These are phyloP conservation scores for Piaya cayana DNA, from an alignment of 2,113 vertebrate genomes.

Conservation along the genomic window DNA sequence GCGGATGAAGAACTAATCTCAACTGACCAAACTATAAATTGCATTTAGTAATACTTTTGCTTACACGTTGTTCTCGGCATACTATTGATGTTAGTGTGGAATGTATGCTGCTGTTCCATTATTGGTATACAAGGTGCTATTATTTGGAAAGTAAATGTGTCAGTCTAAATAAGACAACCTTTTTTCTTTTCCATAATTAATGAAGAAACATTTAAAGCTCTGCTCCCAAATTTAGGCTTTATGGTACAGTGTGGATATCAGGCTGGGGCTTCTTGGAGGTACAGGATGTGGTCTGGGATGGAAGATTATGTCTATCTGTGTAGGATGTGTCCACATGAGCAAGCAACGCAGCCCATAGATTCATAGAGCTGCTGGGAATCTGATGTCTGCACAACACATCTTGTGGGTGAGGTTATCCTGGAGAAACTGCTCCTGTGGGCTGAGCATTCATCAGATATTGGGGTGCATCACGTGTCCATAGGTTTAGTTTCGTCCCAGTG, in stretches of 20 bases:
- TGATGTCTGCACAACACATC: not conserved
- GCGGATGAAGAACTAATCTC: not conserved
- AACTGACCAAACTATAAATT: not conserved
- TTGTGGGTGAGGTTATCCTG: not conserved
- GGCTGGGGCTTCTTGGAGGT: not conserved
- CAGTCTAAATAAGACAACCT: not conserved
- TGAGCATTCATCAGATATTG: not conserved
- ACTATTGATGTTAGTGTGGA: not conserved
- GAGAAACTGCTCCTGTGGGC: not conserved
- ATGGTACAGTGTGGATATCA: not conserved
- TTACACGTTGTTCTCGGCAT: not conserved
- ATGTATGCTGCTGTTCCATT: not conserved
- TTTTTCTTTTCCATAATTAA: not conserved
- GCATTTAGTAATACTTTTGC: not conserved
- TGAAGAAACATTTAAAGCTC: not conserved
- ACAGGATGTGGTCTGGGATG: not conserved
- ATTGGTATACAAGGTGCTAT: not conserved
- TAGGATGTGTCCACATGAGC: not conserved
- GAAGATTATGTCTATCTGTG: not conserved
- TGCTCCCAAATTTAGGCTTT: not conserved
- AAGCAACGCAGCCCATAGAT: not conserved
- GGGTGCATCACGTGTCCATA: rapidly evolving
- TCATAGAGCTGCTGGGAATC: not conserved
- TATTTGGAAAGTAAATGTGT: not conserved
- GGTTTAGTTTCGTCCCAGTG: not conserved